A percentile compares a stretch with the other conserved stretches of the same genome.
These are phyloP conservation scores for Zaprionus capensis DNA, from an alignment of 1,140 invertebrate species.

Conservation along the genomic window DNA sequence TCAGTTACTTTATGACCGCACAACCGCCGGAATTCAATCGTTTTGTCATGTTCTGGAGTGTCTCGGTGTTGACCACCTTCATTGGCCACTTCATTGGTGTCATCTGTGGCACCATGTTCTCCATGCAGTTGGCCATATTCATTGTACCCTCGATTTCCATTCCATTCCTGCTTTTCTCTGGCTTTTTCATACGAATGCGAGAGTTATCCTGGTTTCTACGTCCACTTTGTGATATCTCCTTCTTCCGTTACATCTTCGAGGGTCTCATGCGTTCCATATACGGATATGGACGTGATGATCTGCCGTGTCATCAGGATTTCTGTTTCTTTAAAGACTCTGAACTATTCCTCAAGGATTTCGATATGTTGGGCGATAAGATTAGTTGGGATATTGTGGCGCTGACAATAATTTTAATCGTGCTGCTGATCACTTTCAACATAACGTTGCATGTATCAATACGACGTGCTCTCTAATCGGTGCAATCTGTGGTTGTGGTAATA, in stretches of 20 bases:
- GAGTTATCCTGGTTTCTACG: conserved; percentile 90
- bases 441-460: conserved; percentile 62
- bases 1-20: conserved; percentile 92
- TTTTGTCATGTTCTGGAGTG: conserved; percentile 88
- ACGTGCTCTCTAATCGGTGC: conserved; percentile 42
- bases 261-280: conserved; percentile 91
- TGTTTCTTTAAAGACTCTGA: conserved; percentile 85
- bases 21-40: conserved; percentile 89
- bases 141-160: conserved; percentile 92
- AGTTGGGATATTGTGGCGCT: conserved; percentile 72
- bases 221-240: conserved; percentile 90
- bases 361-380: conserved; percentile 74
- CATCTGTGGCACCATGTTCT: conserved; percentile 89
- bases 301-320: conserved; percentile 85
- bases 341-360: conserved; percentile 85
- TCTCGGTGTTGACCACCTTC: conserved; percentile 90
- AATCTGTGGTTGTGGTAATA: not conserved
- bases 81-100: conserved; percentile 92
- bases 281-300: conserved; percentile 86
- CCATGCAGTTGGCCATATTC: conserved; percentile 91
- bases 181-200: conserved; percentile 92
- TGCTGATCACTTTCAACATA: conserved; percentile 62
- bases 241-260: conserved; percentile 93
- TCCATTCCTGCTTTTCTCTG: conserved; percentile 93
- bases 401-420: conserved; percentile 46